Base-by-base conservation (phyloP, 2,888 invertebrate genomes). In the Apotomis capreana region DNA sequence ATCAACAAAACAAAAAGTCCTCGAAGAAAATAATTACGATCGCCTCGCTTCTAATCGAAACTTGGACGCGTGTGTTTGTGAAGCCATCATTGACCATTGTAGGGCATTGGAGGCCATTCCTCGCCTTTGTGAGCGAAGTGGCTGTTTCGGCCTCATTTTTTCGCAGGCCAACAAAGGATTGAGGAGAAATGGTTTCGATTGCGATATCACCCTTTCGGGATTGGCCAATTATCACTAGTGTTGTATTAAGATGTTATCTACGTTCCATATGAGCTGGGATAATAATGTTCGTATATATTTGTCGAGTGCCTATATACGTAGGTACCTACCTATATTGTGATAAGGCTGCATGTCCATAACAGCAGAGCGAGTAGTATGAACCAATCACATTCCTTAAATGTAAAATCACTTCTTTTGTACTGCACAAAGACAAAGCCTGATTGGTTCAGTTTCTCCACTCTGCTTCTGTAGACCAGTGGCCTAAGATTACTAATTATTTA, bases 81-180 rank as follows among this genome's bases (percentile, higher is more conserved):
- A 80, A 80, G 71, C 79, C 80, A 79, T 84, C 81, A 80, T 75
- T 76, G 73, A 69, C 82, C 78, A 81, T 85, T 85, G 81, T 84
- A 80, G 81, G 81, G 77, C 80, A 83, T 87, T 84, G 84, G 85
- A 26, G 65, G 73, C 79, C 80, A 79, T 84, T 80, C 80, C 75
- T 75, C 70, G 71, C 82, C 78, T 81, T 86, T 85, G 81, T 83
- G 80, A 78, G 78, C 77, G 77, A 83, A 86, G 84, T 84, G 83
- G 81, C 81, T 81, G 83, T 87, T 84, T 83, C 79, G 76, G 75
- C 70, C 78, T 77, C 76, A 80, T 83, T 83, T 83, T 79, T 81
- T 77, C 76, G 71, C 68, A 65, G 76, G 76, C 77, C 78, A 74
- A 79, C 79, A 76, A 78, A 78, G 77, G 79, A 80, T 80, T 79